These are phyloP conservation scores for Hyphantria cunea DNA, from an alignment of 1,140 invertebrate species.

Conservation along the genomic window DNA sequence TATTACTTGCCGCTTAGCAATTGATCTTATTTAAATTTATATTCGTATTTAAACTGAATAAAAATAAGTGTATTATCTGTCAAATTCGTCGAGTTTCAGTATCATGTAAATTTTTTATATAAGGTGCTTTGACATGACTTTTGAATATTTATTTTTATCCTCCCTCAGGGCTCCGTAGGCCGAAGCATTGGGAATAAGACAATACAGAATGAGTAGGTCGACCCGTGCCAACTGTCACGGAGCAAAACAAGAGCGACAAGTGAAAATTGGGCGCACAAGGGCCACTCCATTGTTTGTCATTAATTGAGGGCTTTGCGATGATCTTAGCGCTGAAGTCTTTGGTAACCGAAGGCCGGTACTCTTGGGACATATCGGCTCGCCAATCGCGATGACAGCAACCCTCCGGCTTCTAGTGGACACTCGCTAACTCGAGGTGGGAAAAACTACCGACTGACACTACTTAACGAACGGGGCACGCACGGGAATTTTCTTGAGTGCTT, in stretches of 20 bases:
- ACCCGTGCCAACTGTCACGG: slow-evolving; percentile 67
- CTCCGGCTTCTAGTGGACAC: slow-evolving; percentile 60
- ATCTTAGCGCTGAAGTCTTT: slow-evolving; percentile 61
- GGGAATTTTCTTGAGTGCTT: slow-evolving; percentile 79
- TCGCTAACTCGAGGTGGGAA: slow-evolving; percentile 67
- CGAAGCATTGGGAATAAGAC: slow-evolving; percentile 43
- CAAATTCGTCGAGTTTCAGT: too few relatives aligned
- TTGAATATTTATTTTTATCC: neutral
- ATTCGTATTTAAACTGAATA: too few relatives aligned
- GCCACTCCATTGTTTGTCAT: slow-evolving; percentile 68
- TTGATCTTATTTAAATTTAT: too few relatives aligned
- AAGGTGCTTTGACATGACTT: neutral
- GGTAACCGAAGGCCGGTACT: slow-evolving; percentile 61
- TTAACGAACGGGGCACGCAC: slow-evolving; percentile 71
- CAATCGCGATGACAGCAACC: slow-evolving; percentile 77
- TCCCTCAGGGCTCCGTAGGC: slow-evolving; percentile 7
- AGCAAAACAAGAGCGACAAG: slow-evolving; percentile 67
- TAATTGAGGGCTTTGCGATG: slow-evolving; percentile 77
- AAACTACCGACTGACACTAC: slow-evolving; percentile 77
- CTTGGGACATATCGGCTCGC: slow-evolving; percentile 76
- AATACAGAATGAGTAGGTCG: slow-evolving; percentile 44
- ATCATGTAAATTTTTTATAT: too few relatives aligned
- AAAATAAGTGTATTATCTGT: too few relatives aligned
- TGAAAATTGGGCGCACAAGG: slow-evolving; percentile 70
- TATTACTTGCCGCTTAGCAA: neutral